Base-by-base conservation (phyloP, 2,888 invertebrate species). In the Dolichomitus sp. region DNA sequence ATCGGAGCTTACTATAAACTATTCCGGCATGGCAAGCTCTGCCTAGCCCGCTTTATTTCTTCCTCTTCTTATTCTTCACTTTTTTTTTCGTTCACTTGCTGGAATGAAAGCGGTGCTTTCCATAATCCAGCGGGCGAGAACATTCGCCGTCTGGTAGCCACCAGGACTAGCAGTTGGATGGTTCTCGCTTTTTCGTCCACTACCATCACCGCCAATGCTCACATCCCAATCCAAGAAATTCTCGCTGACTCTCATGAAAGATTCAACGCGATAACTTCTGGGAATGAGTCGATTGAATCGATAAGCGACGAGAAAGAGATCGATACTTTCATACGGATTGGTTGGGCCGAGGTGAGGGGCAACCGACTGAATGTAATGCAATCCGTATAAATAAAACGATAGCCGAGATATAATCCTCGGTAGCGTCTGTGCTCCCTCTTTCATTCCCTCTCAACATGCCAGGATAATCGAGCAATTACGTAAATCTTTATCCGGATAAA, bases 401-500 rank as follows among this genome's bases (percentile, higher is more conserved):
- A 68, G 80, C 69, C 14, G 63, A 73, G 73, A 80, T 77, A 80
- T 80, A 80, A 83, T 83, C 83, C 83, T 73, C 63, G 63, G 69
- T 50, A 69, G 74, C 70, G 65, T 83, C 73, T 83, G 61, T 19
- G 61, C 61, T 17, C 68, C 65, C 77, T 54, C 63, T 40, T 74
- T 69, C 57, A 30, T 45, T 78, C 63, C 54, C 63, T 61, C 66
- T 74, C 72, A 63, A 80, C 74, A 65, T 79, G 42, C 42, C 48
- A 57, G 66, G 52, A 81, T 83, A 82, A 82, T 83, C 79, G 79
- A 79, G 81, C 84, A 85, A 84, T 85, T 79, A 84, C 80, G 78
- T 69, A 83, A 86, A 86, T 85, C 78, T 81, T 86, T 81, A 85
- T 86, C 80, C 83, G 80, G 80, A 83, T 80, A 77, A 80, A 83